Conservation (phyloP, 2,113 vertebrate species). For the Tamias sibiricus region DNA sequence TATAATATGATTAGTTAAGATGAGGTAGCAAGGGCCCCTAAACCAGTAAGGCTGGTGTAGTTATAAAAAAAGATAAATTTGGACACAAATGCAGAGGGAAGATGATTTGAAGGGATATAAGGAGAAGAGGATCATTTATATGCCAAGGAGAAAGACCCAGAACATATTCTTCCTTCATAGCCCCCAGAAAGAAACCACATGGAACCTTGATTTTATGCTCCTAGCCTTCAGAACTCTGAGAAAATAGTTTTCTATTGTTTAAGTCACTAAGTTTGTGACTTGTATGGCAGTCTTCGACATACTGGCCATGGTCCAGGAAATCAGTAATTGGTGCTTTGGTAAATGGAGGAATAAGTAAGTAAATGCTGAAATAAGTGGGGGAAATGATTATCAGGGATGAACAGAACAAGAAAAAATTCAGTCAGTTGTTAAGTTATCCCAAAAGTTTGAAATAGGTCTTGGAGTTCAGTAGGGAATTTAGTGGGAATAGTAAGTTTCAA, state of each 20-base stretch:
- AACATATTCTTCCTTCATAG: background rate
- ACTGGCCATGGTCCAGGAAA: background rate
- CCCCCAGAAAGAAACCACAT: background rate
- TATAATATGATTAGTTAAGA: background rate
- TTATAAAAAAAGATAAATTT: background rate
- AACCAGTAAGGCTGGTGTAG: background rate
- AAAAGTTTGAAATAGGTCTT: background rate
- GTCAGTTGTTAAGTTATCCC: background rate
- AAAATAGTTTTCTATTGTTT: no score
- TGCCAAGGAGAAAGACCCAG: background rate
- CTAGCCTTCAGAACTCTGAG: no score
- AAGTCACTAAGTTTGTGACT: background rate
- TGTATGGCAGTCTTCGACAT: background rate
- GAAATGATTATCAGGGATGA: background rate
- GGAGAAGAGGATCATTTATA: background rate
- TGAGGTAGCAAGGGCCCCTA: background rate
- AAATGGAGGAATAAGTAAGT: background rate
- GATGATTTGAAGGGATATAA: background rate
- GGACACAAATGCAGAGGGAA: background rate
- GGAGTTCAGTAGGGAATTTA: background rate
- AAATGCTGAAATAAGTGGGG: background rate
- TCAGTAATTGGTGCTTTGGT: background rate
- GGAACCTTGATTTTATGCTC: background rate
- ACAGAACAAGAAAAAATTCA: background rate
- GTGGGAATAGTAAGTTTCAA: background rate